Percentiles rank a stretch among this genome's conserved stretches.
Conservation (phyloP, 1,140 invertebrate species). For the Wiebesia pumilae region DNA sequence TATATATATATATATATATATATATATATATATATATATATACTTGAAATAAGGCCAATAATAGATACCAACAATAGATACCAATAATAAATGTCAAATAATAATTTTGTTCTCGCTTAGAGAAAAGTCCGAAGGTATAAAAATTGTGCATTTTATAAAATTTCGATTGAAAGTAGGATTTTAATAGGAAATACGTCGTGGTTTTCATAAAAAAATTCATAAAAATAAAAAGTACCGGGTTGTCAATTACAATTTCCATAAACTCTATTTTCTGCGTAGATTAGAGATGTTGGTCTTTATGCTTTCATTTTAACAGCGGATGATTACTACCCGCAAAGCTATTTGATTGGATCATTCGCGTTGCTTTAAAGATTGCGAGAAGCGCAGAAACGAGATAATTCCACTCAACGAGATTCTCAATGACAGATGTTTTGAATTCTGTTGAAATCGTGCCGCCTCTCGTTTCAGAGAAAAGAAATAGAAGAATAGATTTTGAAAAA, state of each 20-base stretch:
- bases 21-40: too few relatives aligned
- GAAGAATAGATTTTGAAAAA: neutral
- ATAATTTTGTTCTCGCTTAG: too few relatives aligned
- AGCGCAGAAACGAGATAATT: neutral
- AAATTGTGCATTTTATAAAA: too few relatives aligned
- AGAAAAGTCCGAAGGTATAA: too few relatives aligned
- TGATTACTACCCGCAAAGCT: slow-evolving; percentile 68
- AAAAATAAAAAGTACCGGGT: neutral
- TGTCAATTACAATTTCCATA: neutral
- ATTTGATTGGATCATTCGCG: slow-evolving; percentile 71
- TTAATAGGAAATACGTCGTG: too few relatives aligned
- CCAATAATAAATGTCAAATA: too few relatives aligned
- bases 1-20: too few relatives aligned
- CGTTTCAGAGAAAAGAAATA: neutral
- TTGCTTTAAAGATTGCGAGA: neutral
- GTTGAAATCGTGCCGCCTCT: neutral
- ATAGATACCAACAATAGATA: too few relatives aligned
- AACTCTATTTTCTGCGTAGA: slow-evolving; percentile 33
- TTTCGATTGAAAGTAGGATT: too few relatives aligned
- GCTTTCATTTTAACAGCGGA: slow-evolving; percentile 63
- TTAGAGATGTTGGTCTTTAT: slow-evolving; percentile 57
- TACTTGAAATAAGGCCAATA: too few relatives aligned
- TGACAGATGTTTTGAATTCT: slow-evolving; percentile 25
- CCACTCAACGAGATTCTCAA: slow-evolving; percentile 12
- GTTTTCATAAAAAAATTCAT: too few relatives aligned